Evolutionary conservation across 2,888 invertebrate genomes (phyloP), one percentile per base, ranked within the genome.

Genomic region (Caenorhabditis japonica): DNA sequence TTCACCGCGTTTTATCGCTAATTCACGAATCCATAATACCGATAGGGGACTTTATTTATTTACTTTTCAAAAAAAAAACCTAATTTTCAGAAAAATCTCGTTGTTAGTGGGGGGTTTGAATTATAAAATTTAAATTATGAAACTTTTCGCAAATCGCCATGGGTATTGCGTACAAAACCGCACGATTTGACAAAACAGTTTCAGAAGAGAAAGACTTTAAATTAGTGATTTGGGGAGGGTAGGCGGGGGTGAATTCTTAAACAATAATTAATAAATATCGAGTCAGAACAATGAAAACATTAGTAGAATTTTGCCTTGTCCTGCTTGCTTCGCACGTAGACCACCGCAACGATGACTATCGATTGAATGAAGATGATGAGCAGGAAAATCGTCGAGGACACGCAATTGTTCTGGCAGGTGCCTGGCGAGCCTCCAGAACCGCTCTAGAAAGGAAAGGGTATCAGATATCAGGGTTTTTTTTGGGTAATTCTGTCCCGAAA

Each of bases 251-350:
- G 39, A 49, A 27, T 21, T 43, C 41, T 33, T 12, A 13, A 56
- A 51, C 5, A 4, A 21, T 34, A 52, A 15, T 43, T 3, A 43
- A 19, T 5, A 43, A 4, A 21, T 30, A 30, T 10, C 30, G 30
- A 30, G 30, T 5, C 5, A 30, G 10, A 10, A 30, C 30, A 30
- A 30, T 7, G 17, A 7, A 43, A 46, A 30, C 34, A 19, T 59
- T 70, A 86, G 76, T 86, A 86, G 79, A 86, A 86, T 64, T 86
- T 86, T 19, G 86, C 84, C 70, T 86, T 86, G 68, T 86, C 86
- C 30, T 76, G 79, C 56, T 84, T 86, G 61, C 83, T 85, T 61
- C 86, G 84, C 47, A 79, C 36, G 49, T 74, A 85, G 44, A 85
- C 75, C 71, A 85, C 77, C 13, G 46, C 79, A n/a, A 85, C 41